A percentile compares a stretch with the other conserved stretches of the same genome.
Conservation (phyloP, 2,888 invertebrate genomes). For the Unio pictorum region DNA sequence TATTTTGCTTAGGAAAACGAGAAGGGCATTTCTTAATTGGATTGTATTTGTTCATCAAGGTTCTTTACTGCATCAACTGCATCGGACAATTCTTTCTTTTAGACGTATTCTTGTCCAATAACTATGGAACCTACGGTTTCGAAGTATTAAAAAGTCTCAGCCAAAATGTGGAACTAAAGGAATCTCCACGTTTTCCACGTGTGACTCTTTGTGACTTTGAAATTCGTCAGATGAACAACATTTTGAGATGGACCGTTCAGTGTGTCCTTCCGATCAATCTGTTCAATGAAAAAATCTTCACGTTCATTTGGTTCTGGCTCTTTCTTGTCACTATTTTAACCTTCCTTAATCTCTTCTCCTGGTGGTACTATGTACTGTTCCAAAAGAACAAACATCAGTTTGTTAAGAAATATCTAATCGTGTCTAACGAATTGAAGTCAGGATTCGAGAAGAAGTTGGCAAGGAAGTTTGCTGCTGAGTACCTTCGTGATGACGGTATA, state of each 20-base stretch:
- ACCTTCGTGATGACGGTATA: slow-evolving; percentile 50
- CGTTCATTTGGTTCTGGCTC: slow-evolving; percentile 54
- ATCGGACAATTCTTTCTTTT: slow-evolving; percentile 50
- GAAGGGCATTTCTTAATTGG: slow-evolving; percentile 50
- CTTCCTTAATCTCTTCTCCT: slow-evolving; percentile 38
- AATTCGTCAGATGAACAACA: slow-evolving; percentile 44
- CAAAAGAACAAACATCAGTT: slow-evolving; percentile 36
- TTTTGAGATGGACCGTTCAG: slow-evolving; percentile 48
- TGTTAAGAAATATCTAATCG: slow-evolving; percentile 42
- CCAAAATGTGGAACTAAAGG: slow-evolving; percentile 39
- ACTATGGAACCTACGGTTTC: slow-evolving; percentile 46
- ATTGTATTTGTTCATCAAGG: slow-evolving; percentile 46
- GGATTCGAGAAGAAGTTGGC: slow-evolving; percentile 46
- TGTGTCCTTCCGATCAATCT: slow-evolving; percentile 54
- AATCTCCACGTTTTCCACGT: slow-evolving; percentile 47
- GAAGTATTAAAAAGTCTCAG: slow-evolving; percentile 39
- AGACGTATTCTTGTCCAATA: slow-evolving; percentile 45
- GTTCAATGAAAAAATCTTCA: slow-evolving; percentile 54
- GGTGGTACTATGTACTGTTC: slow-evolving; percentile 46
- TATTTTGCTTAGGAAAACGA: slow-evolving; percentile 42
- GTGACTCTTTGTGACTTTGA: slow-evolving; percentile 54
- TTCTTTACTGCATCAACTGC: slow-evolving; percentile 41
- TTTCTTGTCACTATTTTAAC: slow-evolving; percentile 38
- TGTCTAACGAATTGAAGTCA: slow-evolving; percentile 28
- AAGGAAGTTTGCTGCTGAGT: slow-evolving; percentile 44